Base-by-base conservation (phyloP, 30 jellyfish, hydroid and myxozoan species). In the Aurelia sp. region DNA sequence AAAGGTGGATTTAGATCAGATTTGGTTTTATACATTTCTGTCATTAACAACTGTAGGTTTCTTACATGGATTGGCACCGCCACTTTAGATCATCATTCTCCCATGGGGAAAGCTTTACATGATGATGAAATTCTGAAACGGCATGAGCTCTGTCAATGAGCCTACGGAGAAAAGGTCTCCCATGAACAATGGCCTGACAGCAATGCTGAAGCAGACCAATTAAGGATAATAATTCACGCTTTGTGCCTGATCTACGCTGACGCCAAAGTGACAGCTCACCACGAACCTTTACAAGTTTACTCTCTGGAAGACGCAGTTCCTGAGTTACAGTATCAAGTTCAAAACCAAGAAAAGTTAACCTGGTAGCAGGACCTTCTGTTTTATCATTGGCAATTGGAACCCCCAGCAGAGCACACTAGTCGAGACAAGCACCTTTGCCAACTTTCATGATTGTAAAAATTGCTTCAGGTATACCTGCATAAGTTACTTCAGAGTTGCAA, bases 81-180 rank as follows among this genome's bases (percentile, higher is more conserved):
- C n/a, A n/a, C n/a, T n/a, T n/a, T n/a, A n/a, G n/a, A 65, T 88
- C 93, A 20, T 88, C 85, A 12, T 41, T n/a, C 53, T 88, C 97
- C 71, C 78, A 67, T 67, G 51, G 35, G 58, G 79, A 57, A 23
- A 88, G 63, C 11, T 27, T 33, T 1, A 88, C 89, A 27, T 17
- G 33, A 37, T 37, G 76, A 65, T 52, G 79, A 19, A 88, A 59
- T 22, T 88, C 76, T 22, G 71, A 40, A 57, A 79, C 97, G 31
- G 78, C 55, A 71, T 71, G 53, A 27, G 93, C 97, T 33, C 73
- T 79, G n/a, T n/a, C n/a, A n/a, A n/a, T n/a, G n/a, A n/a, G n/a
- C n/a, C n/a, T n/a, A n/a, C n/a, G n/a, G n/a, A 88, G 20, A 40
- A 79, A 79, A 20, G 85, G 18, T 37, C 48, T 37, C 48, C 48